Evolutionary conservation across 2,797 vertebrate genomes (phyloP), one percentile per base, ranked within the genome.

Genomic region (Sciurus carolinensis): DNA sequence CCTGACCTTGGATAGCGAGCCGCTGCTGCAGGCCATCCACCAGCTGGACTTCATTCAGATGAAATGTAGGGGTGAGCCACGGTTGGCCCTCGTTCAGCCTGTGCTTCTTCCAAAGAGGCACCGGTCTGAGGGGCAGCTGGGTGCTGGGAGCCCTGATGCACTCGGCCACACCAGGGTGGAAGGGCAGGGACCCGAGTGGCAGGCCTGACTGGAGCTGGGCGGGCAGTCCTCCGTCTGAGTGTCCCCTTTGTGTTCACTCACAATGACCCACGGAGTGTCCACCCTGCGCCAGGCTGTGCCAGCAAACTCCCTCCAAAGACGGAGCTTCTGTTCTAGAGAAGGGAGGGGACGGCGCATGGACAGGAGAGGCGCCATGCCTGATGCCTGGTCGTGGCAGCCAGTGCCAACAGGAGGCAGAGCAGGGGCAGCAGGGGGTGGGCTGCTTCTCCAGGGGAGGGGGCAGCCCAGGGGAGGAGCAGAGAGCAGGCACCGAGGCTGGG

Each of bases 1-100:
- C 98, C 98, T 99, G 98, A 99, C 99, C 33, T 98, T 99, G 98
- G 99, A 98, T 98, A 99, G 99, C 0, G 99, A 99, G 98, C 99
- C 99, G 0, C 98, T 99, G 95, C 98, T 99, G 59, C 99, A 99
- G 98, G 99, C 99, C 62, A 99, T 99, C 98, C 99, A 99, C 97
- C 99, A 99, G 98, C 99, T 99, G 98, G 99, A 99, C 98, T 99
- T 99, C 98, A 99, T 99, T 98, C 99, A 99, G 98, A 99, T 99
- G 99, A 99, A 99, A 99, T 99, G 99, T 99, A 99, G 99, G 99
- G 98, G 98, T 99, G 98, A 98, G 98, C 98, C 97, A 95, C 76
- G 97, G 96, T 98, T 59, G 90, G 97, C 62, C 94, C 59, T 71
- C 18, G 75, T 59, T 92, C 77, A 73, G 82, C 64, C 39, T 4